Conservation (phyloP, 1,140 invertebrate species). For the Caenorhabditis tropicalis region DNA sequence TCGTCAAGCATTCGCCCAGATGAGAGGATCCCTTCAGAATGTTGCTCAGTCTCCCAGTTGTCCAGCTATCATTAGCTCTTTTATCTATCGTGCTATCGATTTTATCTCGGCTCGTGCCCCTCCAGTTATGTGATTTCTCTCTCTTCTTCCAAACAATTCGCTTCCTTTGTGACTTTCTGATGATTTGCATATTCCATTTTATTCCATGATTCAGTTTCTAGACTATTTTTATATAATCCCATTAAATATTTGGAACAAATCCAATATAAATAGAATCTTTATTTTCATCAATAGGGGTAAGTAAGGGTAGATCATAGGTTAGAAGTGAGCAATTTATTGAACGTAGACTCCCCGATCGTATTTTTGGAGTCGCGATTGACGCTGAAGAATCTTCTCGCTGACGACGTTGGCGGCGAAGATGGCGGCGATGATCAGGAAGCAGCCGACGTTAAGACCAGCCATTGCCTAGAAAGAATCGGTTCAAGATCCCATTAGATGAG, state of each 20-base stretch:
- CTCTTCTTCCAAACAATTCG: background rate
- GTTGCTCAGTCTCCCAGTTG: conserved; percentile 25
- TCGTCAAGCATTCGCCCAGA: conserved; percentile 57
- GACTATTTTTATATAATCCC: too few species aligned
- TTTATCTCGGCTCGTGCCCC: conserved; percentile 50
- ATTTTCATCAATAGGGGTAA: too few species aligned
- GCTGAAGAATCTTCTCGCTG: conserved; percentile 57
- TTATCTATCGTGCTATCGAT: conserved; percentile 34
- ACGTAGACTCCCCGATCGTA: conserved; percentile 36
- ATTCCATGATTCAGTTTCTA: background rate
- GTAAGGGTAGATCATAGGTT: too few species aligned
- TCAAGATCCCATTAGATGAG: background rate
- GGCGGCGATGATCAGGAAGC: conserved; percentile 56
- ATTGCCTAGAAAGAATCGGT: conserved; percentile 49
- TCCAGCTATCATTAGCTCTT: background rate
- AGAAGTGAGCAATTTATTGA: background rate
- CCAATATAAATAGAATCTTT: too few species aligned
- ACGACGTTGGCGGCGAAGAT: conserved; percentile 56
- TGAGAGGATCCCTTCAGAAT: conserved; percentile 52
- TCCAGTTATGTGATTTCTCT: conserved; percentile 7
- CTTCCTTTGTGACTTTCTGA: background rate
- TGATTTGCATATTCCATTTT: too few species aligned
- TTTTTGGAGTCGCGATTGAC: conserved; percentile 17
- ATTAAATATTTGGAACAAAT: too few species aligned
- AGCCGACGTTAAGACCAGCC: conserved; percentile 58